Evolutionary conservation across 2,113 vertebrate genomes (phyloP).

Genomic region (Cygnus atratus): DNA sequence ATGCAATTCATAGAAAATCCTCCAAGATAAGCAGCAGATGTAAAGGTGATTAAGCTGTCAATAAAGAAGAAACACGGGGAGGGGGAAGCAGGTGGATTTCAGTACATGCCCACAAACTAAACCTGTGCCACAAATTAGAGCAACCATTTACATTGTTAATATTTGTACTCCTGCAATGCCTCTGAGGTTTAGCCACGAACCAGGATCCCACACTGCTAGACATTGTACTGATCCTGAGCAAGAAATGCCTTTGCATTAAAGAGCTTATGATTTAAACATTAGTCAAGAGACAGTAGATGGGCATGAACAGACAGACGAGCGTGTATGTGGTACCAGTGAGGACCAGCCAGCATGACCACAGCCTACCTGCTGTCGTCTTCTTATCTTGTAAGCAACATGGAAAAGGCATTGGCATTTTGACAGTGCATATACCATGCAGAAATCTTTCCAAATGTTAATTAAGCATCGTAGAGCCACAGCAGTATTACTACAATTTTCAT

Average conservation of each 20-base stretch:
- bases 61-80: neutral
- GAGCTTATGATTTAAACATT: slow-evolving; percentile 24
- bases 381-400: neutral
- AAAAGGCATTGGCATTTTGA: slow-evolving; percentile 11
- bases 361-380: neutral
- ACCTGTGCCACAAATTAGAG: neutral
- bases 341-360: neutral
- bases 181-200: neutral
- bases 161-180: neutral
- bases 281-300: neutral
- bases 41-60: slow-evolving; percentile 57
- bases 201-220: neutral
- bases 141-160: neutral
- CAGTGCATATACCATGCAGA: neutral
- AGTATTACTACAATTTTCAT: neutral
- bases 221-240: neutral
- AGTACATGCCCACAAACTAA: neutral
- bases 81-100: slow-evolving; percentile 7
- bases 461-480: neutral
- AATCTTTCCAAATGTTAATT: neutral
- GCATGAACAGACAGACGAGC: neutral
- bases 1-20: slow-evolving; percentile 36
- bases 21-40: slow-evolving; percentile 34
- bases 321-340: neutral
- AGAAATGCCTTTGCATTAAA: slow-evolving; percentile 10